A percentile compares a stretch with the other conserved stretches of the same genome.
Evolutionary conservation across 2,888 invertebrate genomes (phyloP).

Genomic region (Lepidocyrtinus sp.): DNA sequence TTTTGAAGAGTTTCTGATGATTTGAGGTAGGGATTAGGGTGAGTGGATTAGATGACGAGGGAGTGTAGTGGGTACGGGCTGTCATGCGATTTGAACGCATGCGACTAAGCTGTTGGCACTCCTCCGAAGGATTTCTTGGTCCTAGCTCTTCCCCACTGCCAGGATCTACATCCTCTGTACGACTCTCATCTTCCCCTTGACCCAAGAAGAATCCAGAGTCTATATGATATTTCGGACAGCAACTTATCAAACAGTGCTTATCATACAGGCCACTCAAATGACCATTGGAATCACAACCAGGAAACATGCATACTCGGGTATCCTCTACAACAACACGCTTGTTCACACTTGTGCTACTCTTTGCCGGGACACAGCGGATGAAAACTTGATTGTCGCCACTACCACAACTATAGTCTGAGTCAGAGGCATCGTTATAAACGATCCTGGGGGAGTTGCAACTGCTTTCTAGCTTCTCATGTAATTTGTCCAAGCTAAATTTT

Average conservation of each 20-base stretch:
- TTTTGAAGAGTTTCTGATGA: conserved; percentile 57
- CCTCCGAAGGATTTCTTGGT: conserved; percentile 46
- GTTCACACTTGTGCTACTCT: conserved; percentile 61
- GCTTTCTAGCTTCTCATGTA: conserved; percentile 52
- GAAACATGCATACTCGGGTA: conserved; percentile 74
- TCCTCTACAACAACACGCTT: conserved; percentile 62
- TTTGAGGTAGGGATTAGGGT: conserved; percentile 57
- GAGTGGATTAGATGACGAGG: conserved; percentile 47
- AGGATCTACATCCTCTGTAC: conserved; percentile 54
- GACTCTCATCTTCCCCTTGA: conserved; percentile 77
- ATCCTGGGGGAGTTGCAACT: conserved; percentile 47
- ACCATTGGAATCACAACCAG: conserved; percentile 88
- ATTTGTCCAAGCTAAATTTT: conserved; percentile 63
- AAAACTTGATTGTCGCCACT: conserved; percentile 61
- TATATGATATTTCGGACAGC: conserved; percentile 89
- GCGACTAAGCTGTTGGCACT: conserved; percentile 51
- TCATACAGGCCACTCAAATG: conserved; percentile 87
- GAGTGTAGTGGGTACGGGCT: conserved; percentile 51
- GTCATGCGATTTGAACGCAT: conserved; percentile 55
- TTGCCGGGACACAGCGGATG: conserved; percentile 66
- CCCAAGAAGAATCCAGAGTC: conserved; percentile 80
- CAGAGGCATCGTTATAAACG: conserved; percentile 55
- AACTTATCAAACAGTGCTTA: conserved; percentile 90
- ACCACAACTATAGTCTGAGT: conserved; percentile 56
- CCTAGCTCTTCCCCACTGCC: conserved; percentile 49